These are phyloP conservation scores for Phlogophora meticulosa DNA, from an alignment of 2,888 invertebrate species.

Conservation along the genomic window DNA sequence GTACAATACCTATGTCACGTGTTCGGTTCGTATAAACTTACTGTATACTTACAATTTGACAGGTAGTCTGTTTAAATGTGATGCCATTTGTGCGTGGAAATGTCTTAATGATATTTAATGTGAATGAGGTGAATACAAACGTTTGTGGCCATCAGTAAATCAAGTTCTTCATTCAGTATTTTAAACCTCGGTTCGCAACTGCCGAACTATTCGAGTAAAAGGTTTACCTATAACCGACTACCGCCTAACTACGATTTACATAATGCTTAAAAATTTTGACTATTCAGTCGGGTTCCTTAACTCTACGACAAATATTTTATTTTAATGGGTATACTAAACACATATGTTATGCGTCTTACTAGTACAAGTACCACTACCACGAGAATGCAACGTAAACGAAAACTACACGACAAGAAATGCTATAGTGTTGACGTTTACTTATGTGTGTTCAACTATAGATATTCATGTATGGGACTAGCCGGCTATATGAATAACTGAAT, in stretches of 20 bases:
- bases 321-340: slow-evolving; percentile 66
- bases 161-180: slow-evolving; percentile 47
- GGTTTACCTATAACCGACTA: slow-evolving; percentile 78
- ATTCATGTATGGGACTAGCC: slow-evolving; percentile 36
- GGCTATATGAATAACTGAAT: slow-evolving; percentile 39
- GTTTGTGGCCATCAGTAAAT: slow-evolving; percentile 41
- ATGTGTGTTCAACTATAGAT: slow-evolving; percentile 36
- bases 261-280: slow-evolving; percentile 88
- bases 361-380: slow-evolving; percentile 57
- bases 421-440: slow-evolving; percentile 20
- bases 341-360: slow-evolving; percentile 57
- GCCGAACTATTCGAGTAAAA: slow-evolving; percentile 72
- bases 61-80: slow-evolving; percentile 28
- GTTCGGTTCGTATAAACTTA: slow-evolving; percentile 1
- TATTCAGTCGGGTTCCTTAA: slow-evolving; percentile 91
- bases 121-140: slow-evolving; percentile 53
- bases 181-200: slow-evolving; percentile 54
- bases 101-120: slow-evolving; percentile 41
- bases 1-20: slow-evolving; percentile 7
- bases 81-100: slow-evolving; percentile 59
- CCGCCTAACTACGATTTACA: slow-evolving; percentile 80
- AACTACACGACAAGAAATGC: slow-evolving; percentile 36
- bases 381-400: slow-evolving; percentile 49
- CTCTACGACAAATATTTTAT: slow-evolving; percentile 77
- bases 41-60: slow-evolving; percentile 40